Evolutionary conservation across 2,888 invertebrate species (phyloP).

Genomic region (Sminthurides aquaticus): DNA sequence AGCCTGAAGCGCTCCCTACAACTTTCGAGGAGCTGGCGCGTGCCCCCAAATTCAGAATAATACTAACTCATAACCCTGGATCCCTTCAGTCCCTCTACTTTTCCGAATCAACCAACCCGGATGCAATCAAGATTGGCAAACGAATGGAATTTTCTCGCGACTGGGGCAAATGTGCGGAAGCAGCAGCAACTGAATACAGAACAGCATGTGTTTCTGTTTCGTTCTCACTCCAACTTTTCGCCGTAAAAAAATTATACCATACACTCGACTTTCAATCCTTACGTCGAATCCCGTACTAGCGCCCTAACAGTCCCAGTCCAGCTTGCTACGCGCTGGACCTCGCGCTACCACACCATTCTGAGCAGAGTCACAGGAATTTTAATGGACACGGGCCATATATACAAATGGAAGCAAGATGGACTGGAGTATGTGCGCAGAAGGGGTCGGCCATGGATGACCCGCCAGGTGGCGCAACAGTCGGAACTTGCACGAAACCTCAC

Average conservation of each 20-base stretch:
- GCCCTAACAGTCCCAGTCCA: background rate
- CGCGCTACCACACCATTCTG: background rate
- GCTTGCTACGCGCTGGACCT: background rate
- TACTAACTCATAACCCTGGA: background rate
- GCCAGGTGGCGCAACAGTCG: too few species aligned
- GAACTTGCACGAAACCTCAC: too few species aligned
- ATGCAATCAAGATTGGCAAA: background rate
- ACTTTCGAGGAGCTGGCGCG: constrained; percentile 2
- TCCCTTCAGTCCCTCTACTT: background rate
- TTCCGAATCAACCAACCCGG: background rate
- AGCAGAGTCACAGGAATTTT: background rate
- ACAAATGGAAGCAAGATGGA: background rate
- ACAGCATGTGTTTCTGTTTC: background rate
- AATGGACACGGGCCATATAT: background rate
- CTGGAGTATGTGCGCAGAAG: background rate
- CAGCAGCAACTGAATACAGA: background rate
- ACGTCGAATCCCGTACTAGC: background rate
- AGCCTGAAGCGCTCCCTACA: constrained; percentile 2
- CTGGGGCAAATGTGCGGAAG: background rate
- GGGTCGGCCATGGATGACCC: background rate
- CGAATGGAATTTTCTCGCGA: background rate
- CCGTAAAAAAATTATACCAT: background rate
- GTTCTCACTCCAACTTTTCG: background rate
- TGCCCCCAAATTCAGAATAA: background rate
- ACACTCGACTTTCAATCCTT: background rate